Evolutionary conservation across 2,113 vertebrate species (phyloP).

Genomic region (Gymnogyps californianus): DNA sequence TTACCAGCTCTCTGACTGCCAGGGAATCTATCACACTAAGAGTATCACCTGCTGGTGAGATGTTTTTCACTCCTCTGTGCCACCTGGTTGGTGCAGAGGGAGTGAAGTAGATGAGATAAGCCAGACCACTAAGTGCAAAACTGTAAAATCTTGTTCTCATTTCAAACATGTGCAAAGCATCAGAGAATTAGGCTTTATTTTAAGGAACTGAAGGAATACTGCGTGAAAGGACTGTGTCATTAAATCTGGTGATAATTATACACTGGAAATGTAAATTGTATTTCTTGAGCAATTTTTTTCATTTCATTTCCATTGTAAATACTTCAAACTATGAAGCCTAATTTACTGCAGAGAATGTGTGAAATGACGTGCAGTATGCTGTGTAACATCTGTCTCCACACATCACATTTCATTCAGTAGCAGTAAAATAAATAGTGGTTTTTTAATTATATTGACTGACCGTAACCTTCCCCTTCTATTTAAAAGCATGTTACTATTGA

Average conservation of each 20-base stretch:
- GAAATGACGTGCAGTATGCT: not conserved
- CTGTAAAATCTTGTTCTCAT: not conserved
- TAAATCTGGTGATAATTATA: slow-evolving; percentile 24
- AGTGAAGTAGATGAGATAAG: not conserved
- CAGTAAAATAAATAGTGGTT: not conserved
- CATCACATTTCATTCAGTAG: slow-evolving; percentile 2
- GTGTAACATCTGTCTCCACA: slow-evolving; percentile 16
- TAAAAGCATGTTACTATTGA: not conserved
- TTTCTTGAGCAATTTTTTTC: slow-evolving; percentile 38
- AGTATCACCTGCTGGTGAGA: not conserved
- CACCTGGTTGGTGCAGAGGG: not conserved
- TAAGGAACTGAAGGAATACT: not conserved
- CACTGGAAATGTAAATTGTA: slow-evolving; percentile 36
- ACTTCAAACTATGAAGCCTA: slow-evolving; percentile 10
- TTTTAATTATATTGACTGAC: not conserved
- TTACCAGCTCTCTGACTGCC: not conserved
- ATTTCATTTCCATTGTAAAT: slow-evolving; percentile 39
- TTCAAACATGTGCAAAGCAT: not conserved
- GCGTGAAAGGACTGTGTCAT: not conserved
- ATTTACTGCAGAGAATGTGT: slow-evolving; percentile 15
- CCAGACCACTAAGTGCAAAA: not conserved
- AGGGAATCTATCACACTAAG: not conserved
- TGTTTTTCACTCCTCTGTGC: not conserved
- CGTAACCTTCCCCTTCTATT: not conserved
- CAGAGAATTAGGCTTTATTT: slow-evolving; percentile 10